Conservation (phyloP, 2,113 vertebrate genomes). For the Cricetomys ansorgei region DNA sequence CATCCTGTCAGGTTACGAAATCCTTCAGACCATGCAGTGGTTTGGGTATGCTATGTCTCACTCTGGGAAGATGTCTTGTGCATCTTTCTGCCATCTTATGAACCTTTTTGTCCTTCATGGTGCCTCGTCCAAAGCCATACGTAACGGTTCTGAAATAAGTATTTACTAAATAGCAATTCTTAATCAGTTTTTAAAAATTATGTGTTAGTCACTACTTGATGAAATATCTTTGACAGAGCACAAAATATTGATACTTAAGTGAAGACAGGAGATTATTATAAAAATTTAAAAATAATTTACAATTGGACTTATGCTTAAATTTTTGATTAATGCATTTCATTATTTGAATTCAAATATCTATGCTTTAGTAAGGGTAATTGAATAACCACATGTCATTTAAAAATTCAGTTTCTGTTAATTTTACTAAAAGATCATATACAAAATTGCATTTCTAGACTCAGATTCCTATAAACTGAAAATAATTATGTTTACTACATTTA, state of each 20-base stretch:
- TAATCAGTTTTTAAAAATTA: not conserved
- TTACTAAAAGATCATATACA: conserved; percentile 59
- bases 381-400: conserved; percentile 38
- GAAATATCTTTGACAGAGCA: conserved; percentile 5
- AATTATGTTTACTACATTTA: conserved; percentile 21
- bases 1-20: not conserved
- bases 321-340: conserved; percentile 48
- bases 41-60: conserved; percentile 21
- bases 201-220: not conserved
- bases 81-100: not conserved
- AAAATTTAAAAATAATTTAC: not conserved
- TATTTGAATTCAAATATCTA: conserved; percentile 45
- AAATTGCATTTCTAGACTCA: conserved; percentile 56
- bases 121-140: not conserved
- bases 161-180: conserved; percentile 6
- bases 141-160: conserved; percentile 16
- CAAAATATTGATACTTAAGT: conserved; percentile 48
- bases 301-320: conserved; percentile 15
- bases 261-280: not conserved
- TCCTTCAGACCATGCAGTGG: not conserved
- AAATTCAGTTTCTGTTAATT: conserved; percentile 67
- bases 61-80: not conserved
- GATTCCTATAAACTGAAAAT: conserved; percentile 51
- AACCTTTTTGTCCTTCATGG: not conserved
- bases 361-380: conserved; percentile 23